Percentiles rank a stretch among this genome's conserved stretches.
These are phyloP conservation scores for Stramonita haemastoma DNA, from an alignment of 2,888 invertebrate genomes.

Conservation along the genomic window DNA sequence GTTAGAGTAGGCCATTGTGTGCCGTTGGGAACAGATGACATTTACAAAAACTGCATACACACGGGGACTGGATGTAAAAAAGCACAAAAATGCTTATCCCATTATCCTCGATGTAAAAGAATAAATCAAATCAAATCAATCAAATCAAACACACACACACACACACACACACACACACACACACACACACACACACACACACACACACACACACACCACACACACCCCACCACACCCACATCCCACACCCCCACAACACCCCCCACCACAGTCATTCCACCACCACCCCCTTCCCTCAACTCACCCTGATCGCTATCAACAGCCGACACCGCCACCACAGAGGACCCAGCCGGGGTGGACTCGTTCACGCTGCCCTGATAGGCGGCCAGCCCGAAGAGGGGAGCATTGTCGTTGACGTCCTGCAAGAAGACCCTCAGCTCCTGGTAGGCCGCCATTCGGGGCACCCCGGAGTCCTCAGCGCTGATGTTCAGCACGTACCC, in stretches of 20 bases:
- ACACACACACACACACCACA: no score
- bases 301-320: slow-evolving; percentile 79
- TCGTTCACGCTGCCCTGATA: slow-evolving; percentile 85
- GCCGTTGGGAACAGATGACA: no score
- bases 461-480: slow-evolving; percentile 88
- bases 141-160: no score
- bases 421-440: slow-evolving; percentile 63
- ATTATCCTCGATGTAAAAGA: no score
- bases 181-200: no score
- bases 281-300: background rate
- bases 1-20: no score
- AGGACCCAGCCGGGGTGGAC: slow-evolving; percentile 79
- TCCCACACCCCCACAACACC: background rate
- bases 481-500: slow-evolving; percentile 89
- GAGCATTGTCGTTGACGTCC: slow-evolving; percentile 91
- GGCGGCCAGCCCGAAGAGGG: slow-evolving; percentile 85
- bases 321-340: slow-evolving; percentile 82
- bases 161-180: no score
- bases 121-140: no score
- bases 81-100: no score
- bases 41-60: no score
- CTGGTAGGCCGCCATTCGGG: slow-evolving; percentile 56
- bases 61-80: no score
- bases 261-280: no score
- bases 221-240: background rate